Base-by-base conservation (phyloP, 2,888 invertebrate species). In the Tenthredo scrophulariae region DNA sequence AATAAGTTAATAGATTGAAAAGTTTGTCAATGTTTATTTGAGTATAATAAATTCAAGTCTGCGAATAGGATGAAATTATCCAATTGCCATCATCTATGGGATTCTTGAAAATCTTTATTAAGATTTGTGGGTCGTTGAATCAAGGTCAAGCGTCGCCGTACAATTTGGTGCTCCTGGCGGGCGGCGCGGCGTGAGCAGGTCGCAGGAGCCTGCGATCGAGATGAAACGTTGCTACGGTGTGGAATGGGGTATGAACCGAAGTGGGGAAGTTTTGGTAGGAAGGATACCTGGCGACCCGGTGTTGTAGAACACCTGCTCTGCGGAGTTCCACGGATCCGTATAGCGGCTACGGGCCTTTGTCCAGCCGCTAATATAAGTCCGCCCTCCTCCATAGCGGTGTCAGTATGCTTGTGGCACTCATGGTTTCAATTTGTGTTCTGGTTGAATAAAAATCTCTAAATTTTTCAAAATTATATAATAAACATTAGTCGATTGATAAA, bases 271-370 rank as follows among this genome's bases (percentile, higher is more conserved):
- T 65, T 87, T 85, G 86, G 87, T 40, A 84, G 75, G 84, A 84
- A 79, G 88, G 88, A 89, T 91, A 90, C 90, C 90, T 90, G 90
- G 89, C 89, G 89, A 91, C 91, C 91, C 90, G 91, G 90, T 91
- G 90, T 90, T 89, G 87, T 87, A 88, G 90, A 91, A 92, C 92
- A 92, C 92, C 92, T 92, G 92, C 91, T 90, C 89, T 87, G 86
- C 87, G 86, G 86, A 83, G 70, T 40, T 83, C 46, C 83, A 83
- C 88, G 88, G 89, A 88, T 85, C 85, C 86, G 84, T 86, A 26
- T 62, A 88, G 88, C 88, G 87, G 88, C 88, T 84, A 88, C 85
- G 86, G 85, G 87, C 89, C 89, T 90, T 91, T 92, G 90, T 89
- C 89, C 90, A 87, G 87, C 85, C 86, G 87, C 87, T 90, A 87